Conservation (phyloP, 2,888 invertebrate species). For the Frankliniella fusca region DNA sequence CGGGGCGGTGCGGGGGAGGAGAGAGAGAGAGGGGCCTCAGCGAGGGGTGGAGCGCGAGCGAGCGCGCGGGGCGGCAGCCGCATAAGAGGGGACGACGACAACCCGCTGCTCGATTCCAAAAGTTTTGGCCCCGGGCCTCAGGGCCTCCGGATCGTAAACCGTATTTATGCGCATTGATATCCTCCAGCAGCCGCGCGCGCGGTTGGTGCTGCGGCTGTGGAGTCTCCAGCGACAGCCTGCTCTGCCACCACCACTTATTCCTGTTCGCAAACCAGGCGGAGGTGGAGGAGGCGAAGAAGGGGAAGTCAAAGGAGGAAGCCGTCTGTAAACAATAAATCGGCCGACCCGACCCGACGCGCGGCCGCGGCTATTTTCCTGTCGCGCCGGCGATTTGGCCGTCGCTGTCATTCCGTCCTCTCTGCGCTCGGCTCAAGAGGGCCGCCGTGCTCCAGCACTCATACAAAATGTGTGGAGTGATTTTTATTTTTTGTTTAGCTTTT, state of each 20-base stretch:
- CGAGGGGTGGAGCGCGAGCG: not conserved
- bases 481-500: too few species aligned
- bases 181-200: not conserved
- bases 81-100: not conserved
- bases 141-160: constrained; percentile 4
- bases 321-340: not conserved
- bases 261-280: too few species aligned
- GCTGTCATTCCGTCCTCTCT: too few species aligned
- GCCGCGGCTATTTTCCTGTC: constrained; percentile 1
- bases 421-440: too few species aligned
- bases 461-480: too few species aligned
- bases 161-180: constrained; percentile 26
- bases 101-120: constrained; percentile 5
- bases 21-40: too few species aligned
- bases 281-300: not conserved
- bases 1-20: not conserved
- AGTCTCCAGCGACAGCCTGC: not conserved
- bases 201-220: not conserved
- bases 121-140: not conserved
- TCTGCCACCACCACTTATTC: too few species aligned
- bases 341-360: not conserved
- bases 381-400: not conserved
- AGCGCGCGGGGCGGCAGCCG: not conserved
- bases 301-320: not conserved
- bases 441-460: too few species aligned